Evolutionary conservation across 2,797 vertebrate species (phyloP), one percentile per base, ranked within the genome.

Genomic region (Melanotaenia nigrans): DNA sequence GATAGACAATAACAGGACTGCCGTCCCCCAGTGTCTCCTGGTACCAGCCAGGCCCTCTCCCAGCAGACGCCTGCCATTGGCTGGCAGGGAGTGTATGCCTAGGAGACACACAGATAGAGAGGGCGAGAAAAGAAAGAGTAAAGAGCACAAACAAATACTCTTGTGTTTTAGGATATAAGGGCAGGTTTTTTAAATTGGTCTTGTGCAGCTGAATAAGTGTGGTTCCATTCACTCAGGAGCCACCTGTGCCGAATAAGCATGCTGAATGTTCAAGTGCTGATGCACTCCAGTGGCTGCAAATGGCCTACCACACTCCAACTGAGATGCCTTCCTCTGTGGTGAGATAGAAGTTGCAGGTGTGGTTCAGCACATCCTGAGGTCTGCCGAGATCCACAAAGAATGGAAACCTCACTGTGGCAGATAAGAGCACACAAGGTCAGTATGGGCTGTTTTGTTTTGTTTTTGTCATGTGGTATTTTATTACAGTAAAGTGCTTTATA

Each of bases 71-170:
- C 36, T 92, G 74, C 74, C 87, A 92, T 85, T 94, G 89, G 92
- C 84, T 95, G 86, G 82, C 86, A 7, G 96, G 95, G 14, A 96
- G 87, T 0, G 93, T 94, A 40, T 96, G 95, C 96, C 96, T 96
- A 36, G 1, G 78, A 83, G 73, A 77, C 47, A 84, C 58, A 72
- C 83, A 82, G 65, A 65, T 2, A 49, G 24, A 57, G 35, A 71
- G n/a, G 20, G 28, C 73, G 54, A 30, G 59, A 53, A 33, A 8
- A 58, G 33, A 38, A 54, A 53, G 24, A 32, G n/a, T 47, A 35
- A 75, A 38, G 18, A 40, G 38, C 18, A 47, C 22, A 65, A 54
- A 83, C 69, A 82, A 78, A 80, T 5, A 8, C 28, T 3, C 12
- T 47, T 51, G 47, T 40, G 45, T 58, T 80, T 69, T 18, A n/a